phyloP scores from a whole-genome alignment of 2,797 vertebrate species.

The Acanthurus leucopareius region DNA sequence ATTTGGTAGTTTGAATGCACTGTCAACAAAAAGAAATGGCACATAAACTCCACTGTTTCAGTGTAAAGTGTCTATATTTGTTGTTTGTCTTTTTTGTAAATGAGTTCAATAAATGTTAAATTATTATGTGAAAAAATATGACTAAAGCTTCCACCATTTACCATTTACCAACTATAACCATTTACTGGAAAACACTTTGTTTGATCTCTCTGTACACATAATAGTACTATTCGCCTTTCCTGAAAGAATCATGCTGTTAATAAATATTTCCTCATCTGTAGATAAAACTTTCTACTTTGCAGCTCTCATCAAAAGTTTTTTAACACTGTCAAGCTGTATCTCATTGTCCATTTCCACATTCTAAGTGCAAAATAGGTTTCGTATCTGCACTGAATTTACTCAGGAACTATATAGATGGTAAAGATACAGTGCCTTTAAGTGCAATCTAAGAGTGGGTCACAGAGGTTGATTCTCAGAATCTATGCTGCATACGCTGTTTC shows the following conservation, averaged over 20 bases:
- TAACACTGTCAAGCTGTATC: slow-evolving; percentile 10
- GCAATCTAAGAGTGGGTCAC: slow-evolving; percentile 49
- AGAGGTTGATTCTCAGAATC: slow-evolving; percentile 64
- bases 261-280: slow-evolving; percentile 3
- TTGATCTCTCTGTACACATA: neutral
- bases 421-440: neutral
- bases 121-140: no score
- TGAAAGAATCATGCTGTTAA: neutral
- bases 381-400: slow-evolving; percentile 14
- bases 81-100: no score
- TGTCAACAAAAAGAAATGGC: neutral
- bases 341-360: slow-evolving; percentile 35
- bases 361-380: slow-evolving; percentile 3
- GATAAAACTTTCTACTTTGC: slow-evolving; percentile 28
- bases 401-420: slow-evolving; percentile 13
- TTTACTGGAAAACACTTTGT: neutral
- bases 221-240: neutral
- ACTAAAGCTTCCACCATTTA: no score
- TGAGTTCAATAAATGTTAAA: neutral
- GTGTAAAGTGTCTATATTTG: neutral
- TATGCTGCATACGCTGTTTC: slow-evolving; percentile 53
- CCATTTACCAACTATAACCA: no score
- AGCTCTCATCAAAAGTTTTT: slow-evolving; percentile 33
- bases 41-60: neutral
- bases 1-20: neutral